Evolutionary conservation across 2,797 vertebrate genomes (phyloP), one percentile per base, ranked within the genome.

Genomic region (Muraenolepis orangiensis): DNA sequence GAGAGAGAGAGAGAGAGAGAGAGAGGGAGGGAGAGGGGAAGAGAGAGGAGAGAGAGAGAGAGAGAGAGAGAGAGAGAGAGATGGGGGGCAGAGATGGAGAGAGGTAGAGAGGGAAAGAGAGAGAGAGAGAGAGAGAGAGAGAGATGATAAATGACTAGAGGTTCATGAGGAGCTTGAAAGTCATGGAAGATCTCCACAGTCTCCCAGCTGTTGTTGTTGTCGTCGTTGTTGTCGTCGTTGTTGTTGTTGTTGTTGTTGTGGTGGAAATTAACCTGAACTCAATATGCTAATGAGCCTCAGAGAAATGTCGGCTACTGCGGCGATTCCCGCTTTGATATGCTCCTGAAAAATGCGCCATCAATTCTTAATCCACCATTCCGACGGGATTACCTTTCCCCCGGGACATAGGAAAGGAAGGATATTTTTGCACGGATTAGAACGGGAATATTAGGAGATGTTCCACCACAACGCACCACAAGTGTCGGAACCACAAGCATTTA

Each of bases 131-230:
- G 70, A 66, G 8, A 70, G 46, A 57, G 26, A 71, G 34, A 74
- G 85, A 79, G 86, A 29, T 74, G 69, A 82, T 81, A 20, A 57
- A 28, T 42, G 61, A 31, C 28, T 16, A 20, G 72, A 23, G n/a
- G 36, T 70, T 72, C 82, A 69, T 77, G 28, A 76, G 12, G 66
- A 29, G 74, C 29, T 66, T 75, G 40, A 77, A n/a, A 66, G 73
- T 69, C 75, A 79, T 64, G 84, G 26, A 7, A 30, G 66, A 31
- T 29, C 23, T 66, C 29, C 13, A 8, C 51, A 64, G 57, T 4
- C 20, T 57, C 51, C 18, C 20, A 18, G n/a, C n/a, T 20, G 51
- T 20, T 46, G 42, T 6, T 57, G 51, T n/a, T 51, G 46, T 57
- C 23, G 57, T 64, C n/a, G 23, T 64, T 20, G 51, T 20, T 46